Percentiles rank a stretch among this genome's conserved stretches.
phyloP scores from a whole-genome alignment of 1,140 invertebrate genomes.

The Scaptomyza graminum region DNA sequence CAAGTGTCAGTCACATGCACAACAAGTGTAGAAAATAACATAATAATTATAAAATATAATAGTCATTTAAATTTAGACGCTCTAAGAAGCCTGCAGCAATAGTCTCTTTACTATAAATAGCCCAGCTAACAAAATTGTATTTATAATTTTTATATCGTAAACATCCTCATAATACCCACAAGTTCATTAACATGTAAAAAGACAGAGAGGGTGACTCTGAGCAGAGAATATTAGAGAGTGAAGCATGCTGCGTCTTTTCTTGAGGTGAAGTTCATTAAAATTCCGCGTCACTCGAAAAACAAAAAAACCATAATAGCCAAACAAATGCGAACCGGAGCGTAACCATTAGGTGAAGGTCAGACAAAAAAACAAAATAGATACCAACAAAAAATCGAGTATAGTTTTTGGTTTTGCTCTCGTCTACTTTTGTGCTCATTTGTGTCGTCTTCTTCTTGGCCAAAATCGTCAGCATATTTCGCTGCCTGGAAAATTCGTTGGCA shows the following conservation, averaged over 20 bases:
- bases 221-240: slow-evolving; percentile 36
- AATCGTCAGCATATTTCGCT: slow-evolving; percentile 44
- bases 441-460: background rate
- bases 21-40: slow-evolving; percentile 1
- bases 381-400: slow-evolving; percentile 12
- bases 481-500: slow-evolving; percentile 29
- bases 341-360: slow-evolving; percentile 74
- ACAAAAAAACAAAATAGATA: slow-evolving; percentile 9
- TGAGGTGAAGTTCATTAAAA: slow-evolving; percentile 80
- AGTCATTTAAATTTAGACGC: slow-evolving; percentile 32
- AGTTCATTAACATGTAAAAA: slow-evolving; percentile 81
- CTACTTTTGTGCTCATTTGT: background rate
- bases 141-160: slow-evolving; percentile 7
- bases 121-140: slow-evolving; percentile 12
- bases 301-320: slow-evolving; percentile 11
- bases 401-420: slow-evolving; percentile 3
- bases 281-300: slow-evolving; percentile 69
- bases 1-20: slow-evolving; percentile 69
- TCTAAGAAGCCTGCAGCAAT: background rate
- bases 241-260: slow-evolving; percentile 7
- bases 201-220: background rate
- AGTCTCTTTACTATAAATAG: slow-evolving; percentile 4
- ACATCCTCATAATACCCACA: slow-evolving; percentile 29
- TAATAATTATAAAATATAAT: slow-evolving; percentile 45
- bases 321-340: slow-evolving; percentile 25